phyloP scores from a whole-genome alignment of 2,888 invertebrate species.

The Amphiduros pacificus region DNA sequence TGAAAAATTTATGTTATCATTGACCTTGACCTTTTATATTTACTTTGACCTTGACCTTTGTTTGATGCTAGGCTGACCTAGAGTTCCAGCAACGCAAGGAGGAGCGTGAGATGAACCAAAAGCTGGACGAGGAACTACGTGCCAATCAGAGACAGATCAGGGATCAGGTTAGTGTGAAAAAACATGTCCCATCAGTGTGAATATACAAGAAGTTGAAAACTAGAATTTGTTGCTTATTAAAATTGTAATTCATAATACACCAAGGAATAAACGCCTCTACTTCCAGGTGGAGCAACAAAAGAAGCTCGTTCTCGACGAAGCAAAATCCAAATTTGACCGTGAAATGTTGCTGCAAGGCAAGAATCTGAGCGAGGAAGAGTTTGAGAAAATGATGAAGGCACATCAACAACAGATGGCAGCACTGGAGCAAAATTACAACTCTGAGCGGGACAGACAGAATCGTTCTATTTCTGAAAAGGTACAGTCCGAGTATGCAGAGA shows the following conservation, averaged over 20 bases:
- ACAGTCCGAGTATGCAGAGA: too few species aligned
- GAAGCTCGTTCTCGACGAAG: constrained; percentile 46
- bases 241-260: too few species aligned
- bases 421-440: constrained; percentile 40
- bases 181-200: too few species aligned
- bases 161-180: too few species aligned
- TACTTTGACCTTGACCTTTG: too few species aligned
- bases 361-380: constrained; percentile 44
- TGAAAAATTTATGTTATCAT: too few species aligned
- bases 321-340: constrained; percentile 50
- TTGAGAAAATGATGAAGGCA: constrained; percentile 41
- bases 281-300: constrained; percentile 46
- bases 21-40: too few species aligned
- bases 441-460: constrained; percentile 46
- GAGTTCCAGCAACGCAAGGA: constrained; percentile 39
- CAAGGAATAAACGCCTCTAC: too few species aligned
- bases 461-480: constrained; percentile 42
- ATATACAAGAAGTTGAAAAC: too few species aligned
- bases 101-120: constrained; percentile 30
- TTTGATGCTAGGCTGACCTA: constrained; percentile 34
- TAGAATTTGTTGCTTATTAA: too few species aligned
- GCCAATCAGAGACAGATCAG: constrained; percentile 33
- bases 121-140: constrained; percentile 40
- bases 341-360: constrained; percentile 49
- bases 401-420: constrained; percentile 44